These are phyloP conservation scores for Myodes glareolus DNA, from an alignment of 2,113 vertebrate species.

Conservation along the genomic window DNA sequence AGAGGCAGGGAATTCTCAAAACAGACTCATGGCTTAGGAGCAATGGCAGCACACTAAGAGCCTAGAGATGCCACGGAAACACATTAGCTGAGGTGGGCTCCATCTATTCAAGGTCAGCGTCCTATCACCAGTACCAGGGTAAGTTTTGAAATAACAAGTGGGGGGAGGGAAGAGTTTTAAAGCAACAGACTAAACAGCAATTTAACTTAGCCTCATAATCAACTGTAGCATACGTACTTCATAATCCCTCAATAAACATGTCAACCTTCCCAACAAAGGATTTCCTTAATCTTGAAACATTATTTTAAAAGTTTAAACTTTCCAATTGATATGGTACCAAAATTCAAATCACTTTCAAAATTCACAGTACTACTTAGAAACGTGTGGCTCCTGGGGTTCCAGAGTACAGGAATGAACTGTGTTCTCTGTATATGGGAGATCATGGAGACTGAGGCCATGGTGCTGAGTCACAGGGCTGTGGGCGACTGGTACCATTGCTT, in stretches of 20 bases:
- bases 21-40: background rate
- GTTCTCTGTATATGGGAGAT: background rate
- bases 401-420: background rate
- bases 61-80: background rate
- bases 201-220: slow-evolving; percentile 44
- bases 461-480: background rate
- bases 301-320: slow-evolving; percentile 57
- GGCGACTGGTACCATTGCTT: background rate
- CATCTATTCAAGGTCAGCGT: background rate
- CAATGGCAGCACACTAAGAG: background rate
- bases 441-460: background rate
- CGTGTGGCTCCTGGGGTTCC: background rate
- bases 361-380: slow-evolving; percentile 41
- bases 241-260: slow-evolving; percentile 25
- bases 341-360: slow-evolving; percentile 49
- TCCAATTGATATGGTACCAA: slow-evolving; percentile 35
- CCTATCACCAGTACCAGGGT: background rate
- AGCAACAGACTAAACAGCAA: background rate
- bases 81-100: background rate
- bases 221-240: background rate
- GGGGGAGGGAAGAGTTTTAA: background rate
- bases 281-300: slow-evolving; percentile 44
- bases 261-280: slow-evolving; percentile 27
- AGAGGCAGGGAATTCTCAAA: background rate
- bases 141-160: background rate